Conservation (phyloP, 2,888 invertebrate species). For the Diadromus collaris region DNA sequence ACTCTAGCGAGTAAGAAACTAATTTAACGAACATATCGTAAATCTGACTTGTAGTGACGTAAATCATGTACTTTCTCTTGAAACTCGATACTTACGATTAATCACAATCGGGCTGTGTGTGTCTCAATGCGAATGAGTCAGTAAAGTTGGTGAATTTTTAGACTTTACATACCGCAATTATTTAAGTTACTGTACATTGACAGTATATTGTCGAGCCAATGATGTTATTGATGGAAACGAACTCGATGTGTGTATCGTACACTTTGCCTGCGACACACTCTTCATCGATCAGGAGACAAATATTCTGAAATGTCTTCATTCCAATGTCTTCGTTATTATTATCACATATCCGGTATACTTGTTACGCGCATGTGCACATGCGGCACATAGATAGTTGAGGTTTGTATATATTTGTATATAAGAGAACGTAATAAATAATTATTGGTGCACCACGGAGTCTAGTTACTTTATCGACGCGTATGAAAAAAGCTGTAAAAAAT, state of each 20-base stretch:
- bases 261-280: neutral
- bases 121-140: slow-evolving; percentile 29
- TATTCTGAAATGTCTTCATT: slow-evolving; percentile 30
- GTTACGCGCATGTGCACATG: slow-evolving; percentile 15
- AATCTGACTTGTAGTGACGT: slow-evolving; percentile 24
- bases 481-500: neutral
- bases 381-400: slow-evolving; percentile 17
- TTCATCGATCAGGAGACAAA: neutral
- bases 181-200: slow-evolving; percentile 21
- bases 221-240: neutral
- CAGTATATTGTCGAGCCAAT: neutral
- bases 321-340: slow-evolving; percentile 27
- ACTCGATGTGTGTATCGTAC: slow-evolving; percentile 2
- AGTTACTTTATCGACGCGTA: neutral
- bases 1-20: slow-evolving; percentile 20
- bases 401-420: slow-evolving; percentile 65
- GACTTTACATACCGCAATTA: slow-evolving; percentile 25
- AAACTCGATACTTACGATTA: slow-evolving; percentile 33
- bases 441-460: slow-evolving; percentile 31
- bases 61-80: slow-evolving; percentile 12
- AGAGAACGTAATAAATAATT: slow-evolving; percentile 53
- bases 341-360: slow-evolving; percentile 18
- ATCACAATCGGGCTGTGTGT: slow-evolving; percentile 35
- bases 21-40: slow-evolving; percentile 47
- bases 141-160: slow-evolving; percentile 3